Base-by-base conservation (phyloP, 2,888 invertebrate species). In the Metacarcinus magister region DNA sequence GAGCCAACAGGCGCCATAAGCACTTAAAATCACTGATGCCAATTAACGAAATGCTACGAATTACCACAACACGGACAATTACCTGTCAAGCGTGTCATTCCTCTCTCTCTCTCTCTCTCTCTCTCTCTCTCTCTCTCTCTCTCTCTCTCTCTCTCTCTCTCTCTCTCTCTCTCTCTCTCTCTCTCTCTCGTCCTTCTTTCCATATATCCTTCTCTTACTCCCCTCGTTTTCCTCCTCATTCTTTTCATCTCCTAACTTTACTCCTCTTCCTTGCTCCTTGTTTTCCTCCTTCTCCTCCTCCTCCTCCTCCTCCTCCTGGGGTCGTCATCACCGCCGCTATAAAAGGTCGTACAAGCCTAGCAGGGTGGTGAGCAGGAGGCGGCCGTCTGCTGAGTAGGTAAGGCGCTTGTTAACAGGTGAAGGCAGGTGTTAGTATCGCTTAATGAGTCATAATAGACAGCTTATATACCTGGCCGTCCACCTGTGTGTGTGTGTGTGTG, bases 401-500 rank as follows among this genome's bases (percentile, higher is more conserved):
- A 82, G 82, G 5, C 82, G 82, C 82, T 82, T 82, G 82, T 32
- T 82, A 82, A 82, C 82, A 82, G 82, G 82, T 82, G 19, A 32
- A 82, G 82, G 82, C 82, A 32, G 32, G 32, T 13, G 82, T 82
- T 82, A 82, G 32, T 82, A 82, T 32, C 82, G 82, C 82, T 32
- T 82, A 82, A 82, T 82, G 82, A 82, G 82, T 82, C 82, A 32
- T 82, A 82, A 82, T 82, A 13, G 82, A 82, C 82, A 82, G 28
- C 82, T 82, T 82, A 82, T 82, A 32, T 28, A 82, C 82, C 82
- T 82, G 67, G 16, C 67, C n/a, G 67, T n/a, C 67, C 67, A n/a
- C 67, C n/a, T 67, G 67, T 67, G 67, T 67, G 67, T 67, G 67
- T n/a, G 82, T 82, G 82, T 82, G 82, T 82, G 82, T 75, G 75